phyloP scores from a whole-genome alignment of 2,888 invertebrate species.

The Lottia gigantea region DNA sequence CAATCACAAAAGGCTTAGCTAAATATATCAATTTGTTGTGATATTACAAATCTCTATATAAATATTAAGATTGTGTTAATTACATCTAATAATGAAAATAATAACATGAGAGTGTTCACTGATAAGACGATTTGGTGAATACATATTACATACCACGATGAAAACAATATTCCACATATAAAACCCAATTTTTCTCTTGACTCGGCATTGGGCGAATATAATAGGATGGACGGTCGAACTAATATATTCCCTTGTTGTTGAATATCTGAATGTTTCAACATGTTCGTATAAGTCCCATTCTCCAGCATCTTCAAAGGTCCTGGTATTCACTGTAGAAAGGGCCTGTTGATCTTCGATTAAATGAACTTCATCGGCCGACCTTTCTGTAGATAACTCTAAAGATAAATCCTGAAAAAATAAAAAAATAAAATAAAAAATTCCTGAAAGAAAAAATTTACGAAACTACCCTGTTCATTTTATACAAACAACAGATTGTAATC shows the following conservation, averaged over 20 bases:
- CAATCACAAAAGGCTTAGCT: no score
- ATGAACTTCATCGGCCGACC: conserved; percentile 43
- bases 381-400: conserved; percentile 47
- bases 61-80: no score
- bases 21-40: no score
- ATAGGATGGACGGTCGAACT: conserved; percentile 52
- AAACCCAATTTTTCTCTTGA: conserved; percentile 52
- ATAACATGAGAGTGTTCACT: no score
- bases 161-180: conserved; percentile 59
- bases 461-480: no score
- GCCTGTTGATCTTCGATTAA: conserved; percentile 46
- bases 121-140: no score
- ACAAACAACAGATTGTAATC: no score
- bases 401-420: conserved; percentile 46
- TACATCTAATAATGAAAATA: no score
- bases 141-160: conserved; percentile 44
- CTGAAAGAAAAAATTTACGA: no score
- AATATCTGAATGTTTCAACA: conserved; percentile 45
- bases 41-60: no score
- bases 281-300: conserved; percentile 55
- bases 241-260: conserved; percentile 45
- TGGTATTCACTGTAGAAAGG: conserved; percentile 49
- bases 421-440: background rate
- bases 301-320: conserved; percentile 47
- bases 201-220: conserved; percentile 46